These are phyloP conservation scores for Drosophila acutilabella DNA, from an alignment of 2,888 invertebrate species.

Conservation along the genomic window DNA sequence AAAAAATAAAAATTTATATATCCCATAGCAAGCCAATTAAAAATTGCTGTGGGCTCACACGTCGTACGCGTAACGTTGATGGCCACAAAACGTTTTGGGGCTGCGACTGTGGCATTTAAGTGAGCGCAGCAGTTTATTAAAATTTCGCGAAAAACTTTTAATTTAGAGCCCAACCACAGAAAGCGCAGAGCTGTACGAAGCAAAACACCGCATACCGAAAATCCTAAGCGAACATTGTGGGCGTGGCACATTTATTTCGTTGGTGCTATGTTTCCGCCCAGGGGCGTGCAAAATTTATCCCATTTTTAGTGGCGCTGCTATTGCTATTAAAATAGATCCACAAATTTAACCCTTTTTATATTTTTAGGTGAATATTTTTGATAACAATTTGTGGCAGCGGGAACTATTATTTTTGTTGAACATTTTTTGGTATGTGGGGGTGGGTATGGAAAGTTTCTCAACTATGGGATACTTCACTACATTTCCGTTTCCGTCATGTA, in stretches of 20 bases:
- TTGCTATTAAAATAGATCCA: constrained; percentile 30
- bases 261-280: constrained; percentile 17
- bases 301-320: constrained; percentile 7
- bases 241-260: constrained; percentile 21
- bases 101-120: constrained; percentile 41
- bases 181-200: constrained; percentile 20
- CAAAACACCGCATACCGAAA: constrained; percentile 8
- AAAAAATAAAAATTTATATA: not conserved
- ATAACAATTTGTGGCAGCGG: constrained; percentile 21
- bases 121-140: constrained; percentile 56
- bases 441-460: constrained; percentile 51
- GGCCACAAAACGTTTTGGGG: constrained; percentile 57
- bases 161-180: constrained; percentile 43
- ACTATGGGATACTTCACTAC: constrained; percentile 52
- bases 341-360: constrained; percentile 7
- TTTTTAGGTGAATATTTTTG: constrained; percentile 17
- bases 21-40: constrained; percentile 69
- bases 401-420: constrained; percentile 57
- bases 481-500: constrained; percentile 60
- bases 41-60: constrained; percentile 57
- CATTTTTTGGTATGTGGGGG: constrained; percentile 36
- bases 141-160: constrained; percentile 56
- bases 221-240: constrained; percentile 16
- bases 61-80: constrained; percentile 69
- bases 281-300: constrained; percentile 30